phyloP scores from a whole-genome alignment of 2,113 vertebrate genomes.

The Sylvilagus bachmani region DNA sequence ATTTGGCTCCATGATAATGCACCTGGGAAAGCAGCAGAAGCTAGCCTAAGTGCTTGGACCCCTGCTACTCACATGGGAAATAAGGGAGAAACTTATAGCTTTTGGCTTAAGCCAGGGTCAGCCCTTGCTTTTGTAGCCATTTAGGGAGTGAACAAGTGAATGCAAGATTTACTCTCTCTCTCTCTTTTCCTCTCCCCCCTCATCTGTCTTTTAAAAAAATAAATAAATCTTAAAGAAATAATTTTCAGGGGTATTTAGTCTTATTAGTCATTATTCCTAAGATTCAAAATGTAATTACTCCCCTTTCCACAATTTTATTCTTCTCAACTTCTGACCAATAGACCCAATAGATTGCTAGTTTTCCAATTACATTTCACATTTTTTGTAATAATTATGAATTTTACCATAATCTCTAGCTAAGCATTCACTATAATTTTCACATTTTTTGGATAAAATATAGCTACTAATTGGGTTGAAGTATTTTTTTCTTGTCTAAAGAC shows the following conservation, averaged over 20 bases:
- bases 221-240: no score
- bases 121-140: no score
- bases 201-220: no score
- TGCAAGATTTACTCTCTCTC: no score
- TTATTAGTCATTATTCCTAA: neutral
- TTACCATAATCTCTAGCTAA: neutral
- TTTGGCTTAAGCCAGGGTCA: no score
- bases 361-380: neutral
- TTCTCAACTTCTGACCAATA: neutral
- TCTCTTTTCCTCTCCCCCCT: no score
- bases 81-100: no score
- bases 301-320: neutral
- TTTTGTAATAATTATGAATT: neutral
- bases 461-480: neutral
- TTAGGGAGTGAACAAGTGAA: no score
- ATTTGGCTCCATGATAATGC: no score
- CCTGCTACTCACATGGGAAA: no score
- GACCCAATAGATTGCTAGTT: neutral
- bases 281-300: neutral
- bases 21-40: no score
- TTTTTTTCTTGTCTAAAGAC: neutral
- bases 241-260: neutral
- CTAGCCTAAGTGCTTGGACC: no score
- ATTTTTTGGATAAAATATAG: constrained; percentile 29
- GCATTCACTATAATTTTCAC: neutral